phyloP scores from a whole-genome alignment of 2,797 vertebrate genomes.

The Rhinichthys osculus region DNA sequence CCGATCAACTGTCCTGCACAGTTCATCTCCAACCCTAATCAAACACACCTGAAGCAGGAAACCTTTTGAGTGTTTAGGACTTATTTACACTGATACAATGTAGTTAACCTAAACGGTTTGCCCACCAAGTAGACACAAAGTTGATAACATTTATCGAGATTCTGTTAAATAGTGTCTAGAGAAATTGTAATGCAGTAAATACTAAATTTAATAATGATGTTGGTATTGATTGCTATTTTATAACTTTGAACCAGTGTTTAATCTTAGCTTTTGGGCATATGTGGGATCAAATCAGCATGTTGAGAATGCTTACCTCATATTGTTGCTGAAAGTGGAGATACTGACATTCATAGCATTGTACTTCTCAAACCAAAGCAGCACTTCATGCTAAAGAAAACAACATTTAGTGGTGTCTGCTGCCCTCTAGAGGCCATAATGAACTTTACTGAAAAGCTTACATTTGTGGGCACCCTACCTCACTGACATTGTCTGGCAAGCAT shows the following conservation, averaged over 20 bases:
- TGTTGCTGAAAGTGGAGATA: conserved; percentile 55
- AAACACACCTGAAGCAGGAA: no score
- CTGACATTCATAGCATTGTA: conserved; percentile 63
- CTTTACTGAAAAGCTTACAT: neutral
- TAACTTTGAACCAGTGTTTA: neutral
- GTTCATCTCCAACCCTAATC: no score
- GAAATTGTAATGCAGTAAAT: neutral
- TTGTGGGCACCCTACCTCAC: conserved; percentile 62
- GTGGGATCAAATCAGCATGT: neutral
- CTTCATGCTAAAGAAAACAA: conserved; percentile 61
- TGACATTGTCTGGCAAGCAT: conserved; percentile 60
- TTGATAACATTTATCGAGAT: neutral
- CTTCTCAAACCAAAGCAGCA: conserved; percentile 68
- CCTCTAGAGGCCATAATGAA: conserved; percentile 44
- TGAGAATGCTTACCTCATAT: conserved; percentile 61
- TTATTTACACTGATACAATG: neutral
- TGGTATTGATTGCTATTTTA: neutral
- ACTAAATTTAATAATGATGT: neutral
- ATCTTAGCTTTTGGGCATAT: neutral
- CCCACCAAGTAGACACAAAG: neutral
- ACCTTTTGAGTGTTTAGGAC: neutral
- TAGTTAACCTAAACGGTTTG: neutral
- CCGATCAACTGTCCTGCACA: no score
- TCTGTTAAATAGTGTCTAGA: neutral
- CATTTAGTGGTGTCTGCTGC: conserved; percentile 36